phyloP scores from a whole-genome alignment of 1,140 invertebrate genomes.

The Tribolium madens region DNA sequence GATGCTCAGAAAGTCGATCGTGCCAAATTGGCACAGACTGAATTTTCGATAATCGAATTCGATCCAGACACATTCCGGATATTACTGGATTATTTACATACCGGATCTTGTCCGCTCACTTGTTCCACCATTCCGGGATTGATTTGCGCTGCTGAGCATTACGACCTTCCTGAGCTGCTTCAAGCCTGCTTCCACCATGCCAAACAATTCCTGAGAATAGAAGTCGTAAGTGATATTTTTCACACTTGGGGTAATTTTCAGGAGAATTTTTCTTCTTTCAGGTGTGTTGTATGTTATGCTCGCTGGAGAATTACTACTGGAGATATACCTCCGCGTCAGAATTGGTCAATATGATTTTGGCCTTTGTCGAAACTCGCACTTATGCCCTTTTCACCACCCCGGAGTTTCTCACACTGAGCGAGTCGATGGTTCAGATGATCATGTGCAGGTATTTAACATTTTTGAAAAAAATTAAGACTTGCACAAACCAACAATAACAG shows the following conservation, averaged over 20 bases:
- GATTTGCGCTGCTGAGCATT: slow-evolving; percentile 94
- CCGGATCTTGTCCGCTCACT: slow-evolving; percentile 90
- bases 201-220: slow-evolving; percentile 91
- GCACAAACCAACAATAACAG: no score
- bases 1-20: slow-evolving; percentile 94
- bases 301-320: slow-evolving; percentile 95
- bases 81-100: slow-evolving; percentile 91
- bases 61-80: slow-evolving; percentile 93
- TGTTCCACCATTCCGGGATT: slow-evolving; percentile 93
- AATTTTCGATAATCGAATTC: slow-evolving; percentile 96
- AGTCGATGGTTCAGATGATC: slow-evolving; percentile 96
- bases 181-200: slow-evolving; percentile 96
- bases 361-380: slow-evolving; percentile 89
- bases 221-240: slow-evolving; percentile 78
- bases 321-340: slow-evolving; percentile 93
- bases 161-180: slow-evolving; percentile 90
- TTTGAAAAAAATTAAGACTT: background rate
- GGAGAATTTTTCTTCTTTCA: slow-evolving; percentile 67
- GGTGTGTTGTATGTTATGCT: slow-evolving; percentile 92
- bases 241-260: no score
- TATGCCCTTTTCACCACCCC: slow-evolving; percentile 83
- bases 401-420: slow-evolving; percentile 89
- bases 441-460: slow-evolving; percentile 76
- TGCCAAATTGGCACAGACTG: slow-evolving; percentile 90
- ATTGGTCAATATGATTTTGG: slow-evolving; percentile 93